Evolutionary conservation across 2,888 invertebrate genomes (phyloP).

Genomic region (Zele albiditarsus): DNA sequence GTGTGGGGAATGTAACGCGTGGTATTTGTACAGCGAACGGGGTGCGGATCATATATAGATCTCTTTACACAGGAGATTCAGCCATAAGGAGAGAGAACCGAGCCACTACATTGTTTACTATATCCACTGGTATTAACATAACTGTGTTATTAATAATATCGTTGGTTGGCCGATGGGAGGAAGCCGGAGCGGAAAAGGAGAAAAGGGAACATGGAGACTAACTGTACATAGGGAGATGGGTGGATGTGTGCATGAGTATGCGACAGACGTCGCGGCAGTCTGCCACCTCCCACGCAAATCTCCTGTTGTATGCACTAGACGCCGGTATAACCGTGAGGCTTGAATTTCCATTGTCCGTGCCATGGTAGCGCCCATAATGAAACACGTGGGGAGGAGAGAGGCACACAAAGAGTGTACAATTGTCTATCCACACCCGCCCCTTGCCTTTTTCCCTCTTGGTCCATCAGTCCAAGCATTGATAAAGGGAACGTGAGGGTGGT

Average conservation of each 20-base stretch:
- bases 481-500: not conserved
- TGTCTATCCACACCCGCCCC: constrained; percentile 5
- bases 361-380: constrained; percentile 27
- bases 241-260: constrained; percentile 13
- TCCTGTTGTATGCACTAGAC: constrained; percentile 57
- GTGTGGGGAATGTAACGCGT: not conserved
- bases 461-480: constrained; percentile 24
- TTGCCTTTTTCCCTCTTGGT: constrained; percentile 21
- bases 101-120: constrained; percentile 30
- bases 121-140: constrained; percentile 31
- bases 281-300: constrained; percentile 50
- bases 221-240: not conserved
- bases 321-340: constrained; percentile 45
- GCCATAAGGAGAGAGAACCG: not conserved
- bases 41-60: constrained; percentile 26
- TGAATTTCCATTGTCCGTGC: constrained; percentile 48
- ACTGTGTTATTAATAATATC: constrained; percentile 63
- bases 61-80: constrained; percentile 5
- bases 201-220: not conserved
- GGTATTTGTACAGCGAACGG: constrained; percentile 35
- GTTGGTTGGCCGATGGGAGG: constrained; percentile 14
- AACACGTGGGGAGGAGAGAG: constrained; percentile 4
- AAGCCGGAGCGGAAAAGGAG: constrained; percentile 2
- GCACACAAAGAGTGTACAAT: constrained; percentile 28
- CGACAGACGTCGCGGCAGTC: constrained; percentile 45